Conservation (phyloP, 2,113 vertebrate species). For the Rissa tridactyla region DNA sequence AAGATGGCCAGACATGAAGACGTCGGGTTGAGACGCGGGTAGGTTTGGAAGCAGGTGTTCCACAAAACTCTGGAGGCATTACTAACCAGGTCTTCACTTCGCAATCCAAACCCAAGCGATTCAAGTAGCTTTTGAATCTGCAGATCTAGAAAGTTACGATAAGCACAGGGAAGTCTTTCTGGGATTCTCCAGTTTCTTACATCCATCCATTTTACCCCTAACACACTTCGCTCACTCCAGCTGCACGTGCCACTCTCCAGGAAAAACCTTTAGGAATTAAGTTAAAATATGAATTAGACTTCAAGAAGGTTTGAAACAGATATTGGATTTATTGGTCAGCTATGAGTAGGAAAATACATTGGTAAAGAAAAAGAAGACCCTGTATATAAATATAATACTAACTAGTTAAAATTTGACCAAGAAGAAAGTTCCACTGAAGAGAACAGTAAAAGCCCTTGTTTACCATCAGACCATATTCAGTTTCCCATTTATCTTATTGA, state of each 20-base stretch:
- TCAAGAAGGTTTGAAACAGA: constrained; percentile 89
- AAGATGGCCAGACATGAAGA: not conserved
- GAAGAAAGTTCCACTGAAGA: constrained; percentile 89
- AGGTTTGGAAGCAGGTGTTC: not conserved
- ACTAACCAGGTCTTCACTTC: not conserved
- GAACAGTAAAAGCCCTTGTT: constrained; percentile 94
- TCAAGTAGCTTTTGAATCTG: not conserved
- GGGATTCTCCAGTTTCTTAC: not conserved
- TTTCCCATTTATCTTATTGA: constrained; percentile 88
- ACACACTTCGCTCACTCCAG: not conserved
- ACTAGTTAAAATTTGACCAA: constrained; percentile 91
- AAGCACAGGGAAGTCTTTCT: not conserved
- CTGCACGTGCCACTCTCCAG: not conserved
- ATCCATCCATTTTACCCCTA: not conserved
- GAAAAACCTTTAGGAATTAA: not conserved
- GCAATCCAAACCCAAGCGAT: not conserved
- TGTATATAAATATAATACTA: constrained; percentile 94
- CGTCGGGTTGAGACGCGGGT: rapidly evolving
- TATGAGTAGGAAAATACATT: constrained; percentile 99
- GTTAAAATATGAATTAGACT: constrained; percentile 79
- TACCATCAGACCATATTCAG: constrained; percentile 91
- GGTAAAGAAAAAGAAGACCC: constrained; percentile 96
- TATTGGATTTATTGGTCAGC: constrained; percentile 98
- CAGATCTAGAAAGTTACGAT: not conserved
- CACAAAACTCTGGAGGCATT: not conserved